Percentiles rank a stretch among this genome's conserved stretches.
These are phyloP conservation scores for Tribolium madens DNA, from an alignment of 1,140 invertebrate genomes.

Conservation along the genomic window DNA sequence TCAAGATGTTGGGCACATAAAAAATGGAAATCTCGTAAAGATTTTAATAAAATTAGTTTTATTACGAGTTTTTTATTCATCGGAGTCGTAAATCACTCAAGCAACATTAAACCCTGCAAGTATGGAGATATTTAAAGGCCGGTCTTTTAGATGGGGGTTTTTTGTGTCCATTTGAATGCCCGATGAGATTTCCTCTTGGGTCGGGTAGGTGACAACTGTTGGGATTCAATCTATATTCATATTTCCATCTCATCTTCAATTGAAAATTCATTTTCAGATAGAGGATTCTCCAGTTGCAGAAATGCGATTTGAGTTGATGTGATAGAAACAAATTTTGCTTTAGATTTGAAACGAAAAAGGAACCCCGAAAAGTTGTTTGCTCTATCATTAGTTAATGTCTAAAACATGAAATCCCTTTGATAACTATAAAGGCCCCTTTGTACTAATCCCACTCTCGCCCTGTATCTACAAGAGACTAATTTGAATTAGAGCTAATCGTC, in stretches of 20 bases:
- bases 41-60: conserved; percentile 31
- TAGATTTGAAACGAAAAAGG: conserved; percentile 1
- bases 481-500: conserved; percentile 36
- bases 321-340: conserved; percentile 36
- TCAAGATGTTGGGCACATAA: not conserved
- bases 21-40: conserved; percentile 2
- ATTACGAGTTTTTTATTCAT: not conserved
- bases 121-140: conserved; percentile 24
- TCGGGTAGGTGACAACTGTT: conserved; percentile 40
- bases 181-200: conserved; percentile 37
- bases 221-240: conserved; percentile 53
- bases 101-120: conserved; percentile 23
- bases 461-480: conserved; percentile 29
- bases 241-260: conserved; percentile 47
- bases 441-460: not conserved
- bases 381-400: conserved; percentile 21
- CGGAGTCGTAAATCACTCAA: conserved; percentile 12
- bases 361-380: not conserved
- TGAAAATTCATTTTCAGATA: conserved; percentile 41
- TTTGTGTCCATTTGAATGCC: conserved; percentile 41
- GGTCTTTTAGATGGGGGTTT: conserved; percentile 22
- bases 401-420: conserved; percentile 13
- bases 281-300: conserved; percentile 1
- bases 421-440: conserved; percentile 21
- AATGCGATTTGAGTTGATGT: conserved; percentile 41